Base-by-base conservation (phyloP, 2,797 vertebrate genomes). In the Botia kubotai region DNA sequence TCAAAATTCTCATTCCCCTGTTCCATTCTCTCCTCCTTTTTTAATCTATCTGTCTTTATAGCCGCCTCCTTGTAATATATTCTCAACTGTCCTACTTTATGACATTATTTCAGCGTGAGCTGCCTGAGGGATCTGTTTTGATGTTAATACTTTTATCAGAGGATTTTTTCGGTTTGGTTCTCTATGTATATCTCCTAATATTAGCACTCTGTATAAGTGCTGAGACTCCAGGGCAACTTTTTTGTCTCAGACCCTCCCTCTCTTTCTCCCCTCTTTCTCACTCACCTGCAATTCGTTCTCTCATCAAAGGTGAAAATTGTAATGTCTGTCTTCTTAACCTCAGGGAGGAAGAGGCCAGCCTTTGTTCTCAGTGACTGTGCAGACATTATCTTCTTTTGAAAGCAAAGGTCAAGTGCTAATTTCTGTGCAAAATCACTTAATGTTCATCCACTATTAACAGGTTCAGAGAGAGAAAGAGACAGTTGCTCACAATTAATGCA, bases 401-500 rank as follows among this genome's bases (percentile, higher is more conserved):
- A 58, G 62, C 67, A 86, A 83, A 66, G 84, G 90, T 93, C 91
- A 92, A 89, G 84, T 43, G 60, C 75, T 92, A 88, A 92, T 92
- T 92, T 81, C 85, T 88, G 79, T 84, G 82, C 82, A 48, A 84
- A 82, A 89, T 91, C 88, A 14, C 89, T 90, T 91, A 89, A 91
- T 91, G 88, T 91, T 90, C 90, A 88, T 91, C 88, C 85, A 91
- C 93, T 91, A 91, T 89, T 87, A 83, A 89, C 75, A 78, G 82
- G 66, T 69, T 72, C 75, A 43, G 48, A 66, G 69, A 74, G 62
- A 73, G 62, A 84, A 67, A 73, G 73, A 72, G 21, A 88, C 36
- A 39, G 36, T 39, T 39, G 36, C 4, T 39, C 36, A 39, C 36
- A 39, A 39, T 36, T 36, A 39, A 39, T 4, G 36, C 36, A 39